Evolutionary conservation across 2,113 vertebrate genomes (phyloP).

Genomic region (Setophaga coronata): DNA sequence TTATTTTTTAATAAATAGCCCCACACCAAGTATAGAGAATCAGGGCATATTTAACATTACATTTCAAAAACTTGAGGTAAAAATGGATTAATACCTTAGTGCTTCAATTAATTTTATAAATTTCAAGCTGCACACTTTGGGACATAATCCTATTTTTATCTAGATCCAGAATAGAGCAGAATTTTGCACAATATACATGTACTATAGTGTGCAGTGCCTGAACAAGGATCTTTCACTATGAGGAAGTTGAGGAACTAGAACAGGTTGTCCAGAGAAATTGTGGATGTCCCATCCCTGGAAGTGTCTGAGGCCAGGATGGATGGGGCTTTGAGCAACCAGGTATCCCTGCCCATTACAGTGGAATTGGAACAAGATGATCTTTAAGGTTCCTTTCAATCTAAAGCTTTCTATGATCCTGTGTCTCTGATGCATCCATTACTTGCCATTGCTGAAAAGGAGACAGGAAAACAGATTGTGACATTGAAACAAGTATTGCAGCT

Average conservation of each 20-base stretch:
- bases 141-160: neutral
- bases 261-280: neutral
- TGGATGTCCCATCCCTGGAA: neutral
- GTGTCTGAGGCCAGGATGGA: neutral
- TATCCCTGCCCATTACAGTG: neutral
- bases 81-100: neutral
- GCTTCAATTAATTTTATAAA: neutral
- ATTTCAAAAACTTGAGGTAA: neutral
- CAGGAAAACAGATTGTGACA: neutral
- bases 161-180: neutral
- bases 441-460: neutral
- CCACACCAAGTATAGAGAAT: neutral
- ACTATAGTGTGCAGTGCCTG: neutral
- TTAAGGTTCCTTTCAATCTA: neutral
- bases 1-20: neutral
- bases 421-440: neutral
- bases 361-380: neutral
- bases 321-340: neutral
- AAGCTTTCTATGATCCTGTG: neutral
- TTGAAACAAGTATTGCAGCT: neutral
- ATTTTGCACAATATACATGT: neutral
- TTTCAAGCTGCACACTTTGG: neutral
- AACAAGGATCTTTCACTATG: accelerated
- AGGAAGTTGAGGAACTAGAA: neutral
- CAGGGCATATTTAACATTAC: neutral